A percentile compares a stretch with the other conserved stretches of the same genome.
phyloP scores from a whole-genome alignment of 2,888 invertebrate genomes.

The Tachina grossa region DNA sequence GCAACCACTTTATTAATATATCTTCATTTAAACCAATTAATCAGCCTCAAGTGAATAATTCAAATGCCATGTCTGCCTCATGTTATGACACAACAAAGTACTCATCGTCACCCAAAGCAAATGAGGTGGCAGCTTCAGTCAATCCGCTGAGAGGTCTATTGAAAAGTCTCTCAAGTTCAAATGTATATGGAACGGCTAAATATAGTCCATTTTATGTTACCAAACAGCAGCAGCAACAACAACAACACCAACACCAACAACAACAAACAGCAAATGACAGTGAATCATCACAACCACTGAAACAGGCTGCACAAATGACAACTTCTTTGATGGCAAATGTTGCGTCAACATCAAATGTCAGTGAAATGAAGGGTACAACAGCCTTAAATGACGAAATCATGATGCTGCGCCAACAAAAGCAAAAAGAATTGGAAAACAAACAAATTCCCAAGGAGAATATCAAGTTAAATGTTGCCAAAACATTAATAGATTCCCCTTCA shows the following conservation, averaged over 20 bases:
- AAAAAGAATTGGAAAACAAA: constrained; percentile 64
- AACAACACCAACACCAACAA: constrained; percentile 31
- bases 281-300: constrained; percentile 41
- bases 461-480: constrained; percentile 31
- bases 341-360: constrained; percentile 44
- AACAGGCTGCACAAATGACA: constrained; percentile 68
- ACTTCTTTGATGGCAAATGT: constrained; percentile 70
- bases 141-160: constrained; percentile 75
- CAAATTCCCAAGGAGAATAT: constrained; percentile 64
- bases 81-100: constrained; percentile 61
- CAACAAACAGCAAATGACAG: neutral
- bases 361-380: constrained; percentile 55
- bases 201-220: constrained; percentile 75
- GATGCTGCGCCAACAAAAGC: constrained; percentile 67
- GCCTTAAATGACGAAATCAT: constrained; percentile 73
- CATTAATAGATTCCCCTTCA: constrained; percentile 75
- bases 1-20: constrained; percentile 51
- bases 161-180: constrained; percentile 82
- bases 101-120: constrained; percentile 60
- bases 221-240: constrained; percentile 59
- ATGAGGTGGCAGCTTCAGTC: constrained; percentile 34
- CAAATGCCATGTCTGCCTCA: constrained; percentile 61
- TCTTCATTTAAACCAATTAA: constrained; percentile 40
- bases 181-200: constrained; percentile 77
- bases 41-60: constrained; percentile 43